phyloP scores from a whole-genome alignment of 2,888 invertebrate genomes.

The Drosophila ochracea region DNA sequence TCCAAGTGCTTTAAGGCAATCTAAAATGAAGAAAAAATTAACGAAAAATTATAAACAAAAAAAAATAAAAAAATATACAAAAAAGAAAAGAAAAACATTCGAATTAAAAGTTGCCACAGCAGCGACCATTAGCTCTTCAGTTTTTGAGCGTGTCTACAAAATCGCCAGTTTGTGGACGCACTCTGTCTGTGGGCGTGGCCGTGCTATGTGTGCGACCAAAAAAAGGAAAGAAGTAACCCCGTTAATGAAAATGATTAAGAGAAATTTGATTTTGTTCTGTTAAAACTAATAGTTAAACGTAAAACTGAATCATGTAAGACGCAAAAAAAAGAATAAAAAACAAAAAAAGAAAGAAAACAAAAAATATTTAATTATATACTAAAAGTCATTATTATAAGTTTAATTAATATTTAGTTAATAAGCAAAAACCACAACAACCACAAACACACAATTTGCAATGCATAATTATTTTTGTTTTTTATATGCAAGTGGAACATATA shows the following conservation, averaged over 20 bases:
- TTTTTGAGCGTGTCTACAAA: conserved; percentile 62
- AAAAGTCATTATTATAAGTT: conserved; percentile 85
- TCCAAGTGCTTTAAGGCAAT: conserved; percentile 81
- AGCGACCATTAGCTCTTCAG: conserved; percentile 3
- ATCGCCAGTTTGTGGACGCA: conserved; percentile 84
- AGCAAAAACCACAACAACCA: conserved; percentile 45
- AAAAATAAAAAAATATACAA: conserved; percentile 36
- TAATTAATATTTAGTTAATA: conserved; percentile 79
- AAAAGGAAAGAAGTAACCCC: conserved; percentile 43
- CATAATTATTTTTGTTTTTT: conserved; percentile 75
- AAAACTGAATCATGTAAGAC: conserved; percentile 61
- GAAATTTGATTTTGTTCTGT: conserved; percentile 74
- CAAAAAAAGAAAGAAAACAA: conserved; percentile 29
- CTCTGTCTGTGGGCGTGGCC: conserved; percentile 25
- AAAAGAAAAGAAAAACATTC: conserved; percentile 67
- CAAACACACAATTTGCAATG: conserved; percentile 74
- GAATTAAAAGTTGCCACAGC: conserved; percentile 65
- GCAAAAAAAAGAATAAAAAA: conserved; percentile 46
- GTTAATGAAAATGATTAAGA: conserved; percentile 39
- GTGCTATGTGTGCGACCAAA: conserved; percentile 35
- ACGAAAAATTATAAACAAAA: conserved; percentile 53
- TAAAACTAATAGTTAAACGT: conserved; percentile 65
- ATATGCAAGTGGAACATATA: conserved; percentile 68
- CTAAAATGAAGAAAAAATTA: conserved; percentile 51
- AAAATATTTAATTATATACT: conserved; percentile 83